phyloP scores from a whole-genome alignment of 2,888 invertebrate species.

The Parnassius orleans region DNA sequence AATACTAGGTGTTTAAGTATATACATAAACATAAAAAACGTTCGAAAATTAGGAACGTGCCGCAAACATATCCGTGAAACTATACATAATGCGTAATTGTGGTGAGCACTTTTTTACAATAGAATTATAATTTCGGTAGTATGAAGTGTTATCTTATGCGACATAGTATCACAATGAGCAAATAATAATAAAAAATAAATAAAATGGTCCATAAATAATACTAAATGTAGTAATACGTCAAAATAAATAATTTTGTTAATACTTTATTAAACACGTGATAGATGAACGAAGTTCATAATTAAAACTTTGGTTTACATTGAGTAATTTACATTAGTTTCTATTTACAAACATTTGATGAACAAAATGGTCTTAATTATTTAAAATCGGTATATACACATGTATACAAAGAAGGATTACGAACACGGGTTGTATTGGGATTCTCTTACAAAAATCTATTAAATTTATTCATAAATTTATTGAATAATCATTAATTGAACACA shows the following conservation, averaged over 20 bases:
- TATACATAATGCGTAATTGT: slow-evolving; percentile 1
- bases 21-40: slow-evolving; percentile 33
- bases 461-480: slow-evolving; percentile 25
- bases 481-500: slow-evolving; percentile 67
- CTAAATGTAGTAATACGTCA: slow-evolving; percentile 52
- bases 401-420: slow-evolving; percentile 5
- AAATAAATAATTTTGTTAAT: slow-evolving; percentile 41
- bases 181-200: slow-evolving; percentile 42
- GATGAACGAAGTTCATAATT: slow-evolving; percentile 45
- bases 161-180: slow-evolving; percentile 31
- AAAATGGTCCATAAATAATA: slow-evolving; percentile 62
- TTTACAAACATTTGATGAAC: slow-evolving; percentile 23
- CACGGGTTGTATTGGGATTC: slow-evolving; percentile 14
- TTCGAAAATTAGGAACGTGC: slow-evolving; percentile 28
- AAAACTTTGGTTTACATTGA: slow-evolving; percentile 69
- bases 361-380: slow-evolving; percentile 13
- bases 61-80: slow-evolving; percentile 12
- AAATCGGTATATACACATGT: slow-evolving; percentile 7
- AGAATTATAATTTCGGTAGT: slow-evolving; percentile 34
- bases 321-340: slow-evolving; percentile 40
- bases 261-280: slow-evolving; percentile 30
- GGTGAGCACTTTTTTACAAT: slow-evolving; percentile 11
- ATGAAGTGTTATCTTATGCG: slow-evolving; percentile 25
- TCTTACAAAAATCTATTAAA: slow-evolving; percentile 9
- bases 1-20: slow-evolving; percentile 58